Percentiles rank a stretch among this genome's conserved stretches.
Conservation (phyloP, 2,797 vertebrate genomes). For the Cryptoblepharus egeriae region DNA sequence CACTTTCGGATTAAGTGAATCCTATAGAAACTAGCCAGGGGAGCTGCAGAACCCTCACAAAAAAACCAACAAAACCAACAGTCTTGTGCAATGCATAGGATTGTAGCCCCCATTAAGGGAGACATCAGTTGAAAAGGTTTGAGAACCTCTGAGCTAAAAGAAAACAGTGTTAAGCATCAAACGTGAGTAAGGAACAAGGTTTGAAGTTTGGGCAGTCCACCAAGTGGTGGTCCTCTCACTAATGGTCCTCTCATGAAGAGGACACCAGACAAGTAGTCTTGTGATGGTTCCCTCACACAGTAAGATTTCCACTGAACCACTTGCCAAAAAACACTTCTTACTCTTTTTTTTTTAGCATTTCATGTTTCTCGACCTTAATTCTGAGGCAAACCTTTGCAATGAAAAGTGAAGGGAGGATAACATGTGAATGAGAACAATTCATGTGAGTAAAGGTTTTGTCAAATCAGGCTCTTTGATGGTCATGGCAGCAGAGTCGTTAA, state of each 20-base stretch:
- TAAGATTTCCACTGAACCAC: background rate
- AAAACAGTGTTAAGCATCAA: background rate
- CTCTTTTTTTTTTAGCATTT: background rate
- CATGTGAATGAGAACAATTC: conserved; percentile 59
- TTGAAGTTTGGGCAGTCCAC: background rate
- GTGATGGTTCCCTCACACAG: background rate
- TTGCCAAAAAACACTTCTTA: background rate
- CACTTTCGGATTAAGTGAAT: no score
- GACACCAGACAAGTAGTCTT: no score
- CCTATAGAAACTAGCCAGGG: no score
- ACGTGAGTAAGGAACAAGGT: background rate
- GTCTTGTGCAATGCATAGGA: no score
- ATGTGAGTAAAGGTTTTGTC: conserved; percentile 61
- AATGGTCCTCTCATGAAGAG: background rate
- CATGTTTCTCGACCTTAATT: background rate
- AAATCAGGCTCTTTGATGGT: conserved; percentile 50
- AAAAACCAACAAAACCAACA: no score
- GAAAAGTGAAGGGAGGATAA: conserved; percentile 42
- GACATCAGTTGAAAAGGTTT: no score
- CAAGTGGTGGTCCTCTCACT: background rate
- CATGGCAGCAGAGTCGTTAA: conserved; percentile 62
- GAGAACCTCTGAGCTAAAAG: no score
- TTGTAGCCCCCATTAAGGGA: no score
- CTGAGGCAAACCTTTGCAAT: conserved; percentile 18
- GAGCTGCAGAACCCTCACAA: no score